phyloP scores from a whole-genome alignment of 2,888 invertebrate species.

The Enchytraeus crypticus region DNA sequence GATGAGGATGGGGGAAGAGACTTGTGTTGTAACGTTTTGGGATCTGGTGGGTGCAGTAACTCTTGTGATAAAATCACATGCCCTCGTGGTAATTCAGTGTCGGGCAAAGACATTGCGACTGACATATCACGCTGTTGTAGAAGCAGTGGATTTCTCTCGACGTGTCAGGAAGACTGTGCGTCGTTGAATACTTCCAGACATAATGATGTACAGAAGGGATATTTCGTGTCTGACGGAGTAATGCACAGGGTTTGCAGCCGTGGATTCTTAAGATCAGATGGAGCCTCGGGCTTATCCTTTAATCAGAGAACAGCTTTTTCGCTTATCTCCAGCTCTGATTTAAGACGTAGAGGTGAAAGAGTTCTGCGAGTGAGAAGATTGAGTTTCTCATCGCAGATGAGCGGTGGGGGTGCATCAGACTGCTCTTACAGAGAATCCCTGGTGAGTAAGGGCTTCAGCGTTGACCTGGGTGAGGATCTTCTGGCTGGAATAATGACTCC shows the following conservation, averaged over 20 bases:
- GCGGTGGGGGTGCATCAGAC: background rate
- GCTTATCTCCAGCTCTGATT: no score
- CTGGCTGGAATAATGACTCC: constrained; percentile 15
- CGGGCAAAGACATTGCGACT: background rate
- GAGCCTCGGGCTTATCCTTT: background rate
- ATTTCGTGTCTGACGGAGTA: no score
- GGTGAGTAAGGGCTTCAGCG: constrained; percentile 19
- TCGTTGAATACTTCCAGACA: no score
- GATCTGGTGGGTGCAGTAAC: no score
- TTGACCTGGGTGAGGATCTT: constrained; percentile 18
- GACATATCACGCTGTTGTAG: background rate
- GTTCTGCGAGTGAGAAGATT: background rate
- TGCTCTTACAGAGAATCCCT: constrained; percentile 9
- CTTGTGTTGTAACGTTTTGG: no score
- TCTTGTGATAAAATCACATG: no score
- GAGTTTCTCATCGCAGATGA: background rate
- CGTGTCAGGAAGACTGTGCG: background rate
- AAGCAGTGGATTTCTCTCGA: constrained; percentile 5
- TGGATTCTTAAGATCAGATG: no score
- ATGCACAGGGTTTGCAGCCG: background rate
- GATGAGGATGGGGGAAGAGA: no score
- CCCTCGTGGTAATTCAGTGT: no score
- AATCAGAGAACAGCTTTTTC: no score
- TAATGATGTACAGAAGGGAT: no score
- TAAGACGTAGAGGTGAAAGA: no score